Evolutionary conservation across 2,888 invertebrate genomes (phyloP).

Genomic region (Rhorus exstirpatorius): DNA sequence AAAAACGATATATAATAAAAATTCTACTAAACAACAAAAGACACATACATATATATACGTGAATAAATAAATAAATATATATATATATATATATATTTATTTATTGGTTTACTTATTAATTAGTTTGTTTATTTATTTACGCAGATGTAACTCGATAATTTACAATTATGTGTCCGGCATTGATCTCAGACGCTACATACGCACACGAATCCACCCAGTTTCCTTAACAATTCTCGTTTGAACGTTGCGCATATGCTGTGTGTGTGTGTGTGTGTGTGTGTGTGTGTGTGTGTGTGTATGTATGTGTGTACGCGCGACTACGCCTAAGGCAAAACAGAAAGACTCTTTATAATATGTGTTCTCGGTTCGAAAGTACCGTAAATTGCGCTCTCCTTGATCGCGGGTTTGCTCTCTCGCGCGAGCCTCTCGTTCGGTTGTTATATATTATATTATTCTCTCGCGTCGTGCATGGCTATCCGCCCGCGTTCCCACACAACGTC

Average conservation of each 20-base stretch:
- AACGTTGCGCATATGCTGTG: constrained; percentile 29
- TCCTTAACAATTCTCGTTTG: constrained; percentile 28
- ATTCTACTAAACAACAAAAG: no score
- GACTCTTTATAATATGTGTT: constrained; percentile 45
- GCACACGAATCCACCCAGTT: constrained; percentile 5
- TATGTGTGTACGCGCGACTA: constrained; percentile 47
- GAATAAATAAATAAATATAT: no score
- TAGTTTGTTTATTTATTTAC: no score
- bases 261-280: no score
- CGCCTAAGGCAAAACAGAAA: constrained; percentile 52
- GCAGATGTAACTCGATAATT: no score
- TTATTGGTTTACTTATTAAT: no score
- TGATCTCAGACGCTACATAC: constrained; percentile 26
- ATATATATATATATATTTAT: no score
- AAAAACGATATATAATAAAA: background rate
- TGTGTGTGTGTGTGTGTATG: no score
- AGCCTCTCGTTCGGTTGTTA: constrained; percentile 45
- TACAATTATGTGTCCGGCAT: constrained; percentile 35
- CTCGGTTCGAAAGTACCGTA: constrained; percentile 73
- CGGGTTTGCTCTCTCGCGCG: constrained; percentile 52
- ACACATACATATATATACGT: no score
- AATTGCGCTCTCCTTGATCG: constrained; percentile 40
- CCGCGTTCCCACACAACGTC: constrained; percentile 43
- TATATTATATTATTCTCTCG: constrained; percentile 25
- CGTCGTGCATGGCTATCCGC: constrained; percentile 25